phyloP scores from a whole-genome alignment of 2,888 invertebrate genomes.

The Allygus modestus region DNA sequence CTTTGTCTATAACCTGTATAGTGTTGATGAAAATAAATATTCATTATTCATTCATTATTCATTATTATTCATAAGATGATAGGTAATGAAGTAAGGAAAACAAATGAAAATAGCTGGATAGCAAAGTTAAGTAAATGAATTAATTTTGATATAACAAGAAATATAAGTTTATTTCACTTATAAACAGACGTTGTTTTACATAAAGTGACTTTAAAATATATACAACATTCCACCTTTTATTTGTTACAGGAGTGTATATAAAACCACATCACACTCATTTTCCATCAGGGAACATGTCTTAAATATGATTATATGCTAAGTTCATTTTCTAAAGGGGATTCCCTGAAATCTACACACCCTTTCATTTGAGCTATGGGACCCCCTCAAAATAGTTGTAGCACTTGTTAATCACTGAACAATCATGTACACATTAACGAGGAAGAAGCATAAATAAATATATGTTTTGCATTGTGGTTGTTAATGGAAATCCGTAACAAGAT shows the following conservation, averaged over 20 bases:
- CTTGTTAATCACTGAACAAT: no score
- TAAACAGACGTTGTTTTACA: slow-evolving; percentile 10
- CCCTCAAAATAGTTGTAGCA: no score
- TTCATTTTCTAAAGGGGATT: neutral
- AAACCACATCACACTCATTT: neutral
- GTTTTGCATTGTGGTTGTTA: no score
- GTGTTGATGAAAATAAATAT: no score
- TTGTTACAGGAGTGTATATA: slow-evolving; percentile 7
- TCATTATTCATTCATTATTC: no score
- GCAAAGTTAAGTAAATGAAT: neutral
- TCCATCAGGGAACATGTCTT: neutral
- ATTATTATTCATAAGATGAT: no score
- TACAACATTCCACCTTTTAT: neutral
- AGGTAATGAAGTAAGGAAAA: no score
- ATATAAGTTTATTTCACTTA: slow-evolving; percentile 43
- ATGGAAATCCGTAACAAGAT: no score
- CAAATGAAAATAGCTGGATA: no score
- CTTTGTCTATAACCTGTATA: no score
- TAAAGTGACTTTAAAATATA: slow-evolving; percentile 8
- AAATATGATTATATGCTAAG: neutral
- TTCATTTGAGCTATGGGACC: neutral
- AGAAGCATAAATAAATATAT: no score
- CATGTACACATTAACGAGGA: no score
- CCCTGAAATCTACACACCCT: neutral
- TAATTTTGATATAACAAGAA: slow-evolving; percentile 21